These are phyloP conservation scores for Holothuria glaberrima DNA, from an alignment of 35 echinoderm and acorn worm genomes.

Conservation along the genomic window DNA sequence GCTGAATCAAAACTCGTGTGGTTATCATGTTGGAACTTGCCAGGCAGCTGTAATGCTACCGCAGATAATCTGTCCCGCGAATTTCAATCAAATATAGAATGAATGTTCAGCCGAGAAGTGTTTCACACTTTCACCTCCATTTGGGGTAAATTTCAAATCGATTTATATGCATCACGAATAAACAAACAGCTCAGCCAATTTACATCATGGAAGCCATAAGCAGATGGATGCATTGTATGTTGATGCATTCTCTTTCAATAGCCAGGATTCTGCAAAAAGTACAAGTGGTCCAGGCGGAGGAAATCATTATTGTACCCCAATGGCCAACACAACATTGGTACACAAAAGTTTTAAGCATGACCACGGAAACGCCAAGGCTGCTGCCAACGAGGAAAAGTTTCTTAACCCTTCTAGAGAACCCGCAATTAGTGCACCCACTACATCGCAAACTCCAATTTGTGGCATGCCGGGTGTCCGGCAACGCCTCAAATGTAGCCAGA, in stretches of 20 bases:
- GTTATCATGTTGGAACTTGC: conserved; percentile 66
- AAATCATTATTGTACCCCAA: conserved; percentile 47
- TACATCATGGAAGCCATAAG: conserved; percentile 80
- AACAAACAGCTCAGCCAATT: conserved; percentile 63
- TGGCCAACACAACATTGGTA: conserved; percentile 77
- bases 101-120: conserved; percentile 61
- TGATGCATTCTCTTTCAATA: conserved; percentile 70
- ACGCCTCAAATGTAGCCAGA: too few relatives aligned
- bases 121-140: conserved; percentile 33
- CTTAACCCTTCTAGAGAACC: not conserved
- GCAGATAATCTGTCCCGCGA: conserved; percentile 66
- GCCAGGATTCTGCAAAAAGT: conserved; percentile 64
- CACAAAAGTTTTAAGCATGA: conserved; percentile 53
- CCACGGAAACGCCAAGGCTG: conserved; percentile 12
- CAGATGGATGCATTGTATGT: conserved; percentile 57
- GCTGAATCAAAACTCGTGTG: conserved; percentile 58
- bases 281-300: conserved; percentile 40
- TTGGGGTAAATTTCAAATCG: conserved; percentile 72
- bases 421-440: too few relatives aligned
- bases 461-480: too few relatives aligned
- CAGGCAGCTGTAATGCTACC: conserved; percentile 50
- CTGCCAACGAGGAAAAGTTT: not conserved
- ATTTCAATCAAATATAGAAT: conserved; percentile 73
- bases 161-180: conserved; percentile 85
- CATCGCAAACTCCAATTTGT: too few relatives aligned